Conservation (phyloP, 2,888 invertebrate genomes). For the Ariolimax columbianus region DNA sequence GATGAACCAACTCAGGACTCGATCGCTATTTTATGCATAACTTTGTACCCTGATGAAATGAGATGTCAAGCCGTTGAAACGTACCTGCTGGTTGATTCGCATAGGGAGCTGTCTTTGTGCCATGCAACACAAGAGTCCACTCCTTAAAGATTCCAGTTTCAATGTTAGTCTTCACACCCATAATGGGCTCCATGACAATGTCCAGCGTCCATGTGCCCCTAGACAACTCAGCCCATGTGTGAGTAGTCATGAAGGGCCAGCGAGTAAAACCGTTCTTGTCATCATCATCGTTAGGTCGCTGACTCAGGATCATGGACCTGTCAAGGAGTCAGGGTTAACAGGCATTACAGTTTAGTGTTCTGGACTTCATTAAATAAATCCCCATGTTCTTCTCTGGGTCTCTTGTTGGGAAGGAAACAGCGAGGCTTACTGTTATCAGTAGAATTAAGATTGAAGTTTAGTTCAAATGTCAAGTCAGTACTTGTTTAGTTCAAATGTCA, state of each 20-base stretch:
- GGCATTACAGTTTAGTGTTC: no score
- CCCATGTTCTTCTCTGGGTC: no score
- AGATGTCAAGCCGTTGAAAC: not conserved
- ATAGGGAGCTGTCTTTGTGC: slow-evolving; percentile 95
- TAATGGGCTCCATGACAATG: slow-evolving; percentile 82
- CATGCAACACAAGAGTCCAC: slow-evolving; percentile 98
- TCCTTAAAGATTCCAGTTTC: slow-evolving; percentile 93
- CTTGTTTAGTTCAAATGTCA: no score
- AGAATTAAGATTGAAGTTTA: no score
- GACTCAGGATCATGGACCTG: slow-evolving; percentile 98
- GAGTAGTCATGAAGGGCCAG: slow-evolving; percentile 99
- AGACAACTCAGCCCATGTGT: slow-evolving; percentile 99
- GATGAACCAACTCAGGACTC: no score
- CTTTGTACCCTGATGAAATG: no score
- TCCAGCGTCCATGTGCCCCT: slow-evolving; percentile 96
- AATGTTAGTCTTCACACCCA: slow-evolving; percentile 78
- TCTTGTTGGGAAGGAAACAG: no score
- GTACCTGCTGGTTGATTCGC: slow-evolving; percentile 86
- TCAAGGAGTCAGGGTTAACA: not conserved
- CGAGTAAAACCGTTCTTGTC: slow-evolving; percentile 95
- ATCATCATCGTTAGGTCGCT: slow-evolving; percentile 96
- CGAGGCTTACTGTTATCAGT: no score
- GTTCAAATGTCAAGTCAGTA: no score
- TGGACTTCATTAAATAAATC: no score
- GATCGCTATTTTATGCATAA: no score